Percentiles rank a stretch among this genome's conserved stretches.
Evolutionary conservation across 1,140 invertebrate genomes (phyloP).

Genomic region (Drosophila takahashii): DNA sequence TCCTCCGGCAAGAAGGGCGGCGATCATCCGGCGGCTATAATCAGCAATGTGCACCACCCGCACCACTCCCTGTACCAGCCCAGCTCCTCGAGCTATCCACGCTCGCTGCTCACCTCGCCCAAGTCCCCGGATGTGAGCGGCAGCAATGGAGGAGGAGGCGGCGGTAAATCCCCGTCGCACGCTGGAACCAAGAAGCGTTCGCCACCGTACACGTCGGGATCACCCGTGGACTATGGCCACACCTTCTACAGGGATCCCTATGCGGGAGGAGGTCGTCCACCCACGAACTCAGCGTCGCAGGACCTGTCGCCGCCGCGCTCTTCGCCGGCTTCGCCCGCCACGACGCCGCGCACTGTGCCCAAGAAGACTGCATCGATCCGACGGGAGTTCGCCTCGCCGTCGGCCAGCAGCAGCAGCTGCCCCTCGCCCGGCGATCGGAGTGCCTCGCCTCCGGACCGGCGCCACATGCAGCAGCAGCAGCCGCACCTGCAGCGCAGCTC

Average conservation of each 20-base stretch:
- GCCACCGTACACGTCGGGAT: constrained; percentile 70
- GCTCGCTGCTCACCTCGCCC: constrained; percentile 62
- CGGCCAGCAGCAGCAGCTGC: constrained; percentile 69
- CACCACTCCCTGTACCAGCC: constrained; percentile 55
- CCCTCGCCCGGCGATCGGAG: constrained; percentile 70
- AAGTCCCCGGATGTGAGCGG: constrained; percentile 73
- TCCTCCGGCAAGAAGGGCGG: constrained; percentile 45
- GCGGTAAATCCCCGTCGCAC: constrained; percentile 77
- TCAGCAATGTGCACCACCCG: constrained; percentile 67
- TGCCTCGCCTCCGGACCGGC: constrained; percentile 63
- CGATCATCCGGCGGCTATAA: constrained; percentile 70
- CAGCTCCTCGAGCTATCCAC: constrained; percentile 56
- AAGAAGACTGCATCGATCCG: constrained; percentile 84
- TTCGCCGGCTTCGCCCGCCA: constrained; percentile 63
- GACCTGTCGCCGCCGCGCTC: constrained; percentile 68
- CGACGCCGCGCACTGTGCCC: constrained; percentile 81
- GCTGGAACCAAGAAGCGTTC: constrained; percentile 71
- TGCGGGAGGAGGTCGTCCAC: constrained; percentile 31
- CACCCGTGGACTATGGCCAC: constrained; percentile 70
- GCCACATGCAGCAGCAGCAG: constrained; percentile 47
- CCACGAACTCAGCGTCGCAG: constrained; percentile 37
- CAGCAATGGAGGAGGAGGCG: constrained; percentile 54
- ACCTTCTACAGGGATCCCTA: constrained; percentile 69
- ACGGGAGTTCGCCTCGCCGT: constrained; percentile 83
- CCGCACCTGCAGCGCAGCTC: constrained; percentile 62